Evolutionary conservation across 2,113 vertebrate genomes (phyloP), one percentile per base, ranked within the genome.

Genomic region (Otis tarda): DNA sequence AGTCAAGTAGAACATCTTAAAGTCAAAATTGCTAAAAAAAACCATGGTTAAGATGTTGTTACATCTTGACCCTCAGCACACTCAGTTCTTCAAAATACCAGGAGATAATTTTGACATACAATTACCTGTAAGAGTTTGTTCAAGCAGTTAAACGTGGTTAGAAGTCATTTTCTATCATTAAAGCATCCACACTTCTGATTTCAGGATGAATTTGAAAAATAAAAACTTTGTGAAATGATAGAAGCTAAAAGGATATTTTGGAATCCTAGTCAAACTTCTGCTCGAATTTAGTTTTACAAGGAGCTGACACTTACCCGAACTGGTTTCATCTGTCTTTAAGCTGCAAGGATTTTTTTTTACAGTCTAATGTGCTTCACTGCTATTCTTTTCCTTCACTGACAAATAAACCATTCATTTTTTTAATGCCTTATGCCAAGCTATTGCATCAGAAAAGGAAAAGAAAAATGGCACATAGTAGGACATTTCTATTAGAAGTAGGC

Each of bases 161-260:
- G 67, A 77, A 82, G 21, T 12, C 37, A 93, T 95, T 89, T 95
- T 53, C 71, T 92, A 3, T 79, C 84, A 89, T 89, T 95, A 90
- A 94, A 87, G 25, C 10, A 63, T 83, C n/a, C 23, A 61, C 4
- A 22, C 2, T 92, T 94, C 55, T 80, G 53, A 45, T 73, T 88
- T 73, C 41, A 77, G n/a, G 14, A 53, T 55, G 16, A 94, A 53
- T 74, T 45, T 77, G 45, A 22, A 81, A 94, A 94, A 83, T 64
- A 79, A 86, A 88, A 56, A 18, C 17, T 78, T 11, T 70, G 12
- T n/a, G 23, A 90, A 90, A 85, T 60, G 27, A 65, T 3, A 37
- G 57, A 87, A 87, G 8, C 4, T 35, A 39, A 84, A 91, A 83
- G 23, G 12, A 49, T 43, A 35, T 83, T 85, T 90, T 69, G 21